Conservation (phyloP, 1,140 invertebrate genomes). For the Agraylea sexmaculata region DNA sequence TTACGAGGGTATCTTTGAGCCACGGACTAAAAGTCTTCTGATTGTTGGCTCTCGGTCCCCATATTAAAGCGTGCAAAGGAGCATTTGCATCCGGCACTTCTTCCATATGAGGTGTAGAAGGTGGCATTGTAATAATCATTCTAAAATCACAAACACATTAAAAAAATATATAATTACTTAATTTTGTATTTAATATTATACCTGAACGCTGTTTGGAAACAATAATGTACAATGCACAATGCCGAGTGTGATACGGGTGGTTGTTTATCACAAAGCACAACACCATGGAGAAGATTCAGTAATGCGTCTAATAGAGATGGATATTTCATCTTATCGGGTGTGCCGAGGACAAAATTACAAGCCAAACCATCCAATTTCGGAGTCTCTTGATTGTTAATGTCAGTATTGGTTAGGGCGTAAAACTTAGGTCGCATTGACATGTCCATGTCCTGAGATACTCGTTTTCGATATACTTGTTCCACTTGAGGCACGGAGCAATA, state of each 20-base stretch:
- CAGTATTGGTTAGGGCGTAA: conserved; percentile 65
- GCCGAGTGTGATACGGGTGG: conserved; percentile 49
- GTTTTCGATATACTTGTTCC: conserved; percentile 63
- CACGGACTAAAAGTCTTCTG: conserved; percentile 59
- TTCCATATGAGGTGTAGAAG: conserved; percentile 77
- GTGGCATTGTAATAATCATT: conserved; percentile 52
- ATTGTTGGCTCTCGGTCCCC: conserved; percentile 54
- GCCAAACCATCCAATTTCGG: conserved; percentile 84
- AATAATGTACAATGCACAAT: conserved; percentile 79
- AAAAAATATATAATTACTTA: background rate
- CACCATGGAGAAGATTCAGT: conserved; percentile 63
- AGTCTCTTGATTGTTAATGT: conserved; percentile 60
- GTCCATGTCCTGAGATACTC: conserved; percentile 53
- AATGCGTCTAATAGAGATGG: conserved; percentile 73
- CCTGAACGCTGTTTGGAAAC: conserved; percentile 79
- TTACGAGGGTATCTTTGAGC: conserved; percentile 73
- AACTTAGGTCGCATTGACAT: conserved; percentile 75
- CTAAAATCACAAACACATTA: conserved; percentile 10
- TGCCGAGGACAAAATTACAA: conserved; percentile 85
- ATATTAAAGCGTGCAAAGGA: conserved; percentile 42
- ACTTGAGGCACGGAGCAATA: conserved; percentile 69
- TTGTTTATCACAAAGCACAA: conserved; percentile 56
- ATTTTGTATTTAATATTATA: conserved; percentile 23
- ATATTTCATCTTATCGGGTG: conserved; percentile 83
- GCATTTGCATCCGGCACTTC: conserved; percentile 46